Evolutionary conservation across 2,113 vertebrate species (phyloP).

Genomic region (Menidia beryllina): DNA sequence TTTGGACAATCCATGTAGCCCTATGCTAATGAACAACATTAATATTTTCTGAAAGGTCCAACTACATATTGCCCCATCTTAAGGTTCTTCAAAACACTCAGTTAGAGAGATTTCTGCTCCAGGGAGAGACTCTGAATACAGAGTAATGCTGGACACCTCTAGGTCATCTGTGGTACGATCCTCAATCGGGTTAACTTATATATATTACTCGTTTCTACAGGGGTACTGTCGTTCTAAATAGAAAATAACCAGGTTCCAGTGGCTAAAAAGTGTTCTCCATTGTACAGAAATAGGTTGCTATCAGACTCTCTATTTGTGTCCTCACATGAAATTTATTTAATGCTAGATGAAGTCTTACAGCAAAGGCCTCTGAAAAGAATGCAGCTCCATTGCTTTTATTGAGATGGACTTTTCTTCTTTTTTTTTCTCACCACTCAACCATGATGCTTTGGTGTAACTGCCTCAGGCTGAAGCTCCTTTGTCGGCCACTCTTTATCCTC

Average conservation of each 20-base stretch:
- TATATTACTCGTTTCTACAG: neutral
- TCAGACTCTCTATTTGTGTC: neutral
- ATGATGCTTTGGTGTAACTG: slow-evolving; percentile 33
- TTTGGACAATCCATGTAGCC: too few species aligned
- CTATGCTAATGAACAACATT: too few species aligned
- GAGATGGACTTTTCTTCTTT: slow-evolving; percentile 1
- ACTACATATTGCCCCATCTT: too few species aligned
- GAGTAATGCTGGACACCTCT: neutral
- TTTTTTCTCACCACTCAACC: slow-evolving; percentile 39
- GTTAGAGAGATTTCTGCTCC: neutral
- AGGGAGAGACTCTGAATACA: neutral
- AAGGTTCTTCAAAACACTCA: neutral
- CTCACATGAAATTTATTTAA: neutral
- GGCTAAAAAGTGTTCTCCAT: neutral
- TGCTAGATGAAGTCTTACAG: neutral
- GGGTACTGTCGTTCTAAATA: neutral
- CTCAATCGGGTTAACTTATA: neutral
- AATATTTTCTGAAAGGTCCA: too few species aligned
- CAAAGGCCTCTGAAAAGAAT: slow-evolving; percentile 39
- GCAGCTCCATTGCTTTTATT: slow-evolving; percentile 32
- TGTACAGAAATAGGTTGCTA: neutral
- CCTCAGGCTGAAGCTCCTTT: slow-evolving; percentile 53
- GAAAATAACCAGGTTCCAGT: neutral
- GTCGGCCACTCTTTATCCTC: slow-evolving; percentile 21
- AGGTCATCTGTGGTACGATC: neutral